Evolutionary conservation across 2,888 invertebrate species (phyloP).

Genomic region (Lithodes maja): DNA sequence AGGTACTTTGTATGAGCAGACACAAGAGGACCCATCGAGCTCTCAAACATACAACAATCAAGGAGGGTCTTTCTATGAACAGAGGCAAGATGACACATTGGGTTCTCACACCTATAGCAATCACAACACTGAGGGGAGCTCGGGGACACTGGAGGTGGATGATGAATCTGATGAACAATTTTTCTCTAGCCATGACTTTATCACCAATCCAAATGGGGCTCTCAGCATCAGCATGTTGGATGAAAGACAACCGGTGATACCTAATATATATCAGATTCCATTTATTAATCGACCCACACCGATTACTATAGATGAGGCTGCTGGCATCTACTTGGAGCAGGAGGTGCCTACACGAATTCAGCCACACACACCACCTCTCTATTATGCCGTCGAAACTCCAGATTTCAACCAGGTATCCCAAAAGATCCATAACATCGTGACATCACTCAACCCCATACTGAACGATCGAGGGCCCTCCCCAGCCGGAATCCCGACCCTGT

Average conservation of each 20-base stretch:
- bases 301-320: slow-evolving; percentile 23
- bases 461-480: slow-evolving; percentile 44
- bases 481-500: neutral
- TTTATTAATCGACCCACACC: slow-evolving; percentile 9
- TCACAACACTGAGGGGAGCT: neutral
- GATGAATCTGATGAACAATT: neutral
- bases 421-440: slow-evolving; percentile 56
- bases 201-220: slow-evolving; percentile 7
- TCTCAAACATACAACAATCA: neutral
- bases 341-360: neutral
- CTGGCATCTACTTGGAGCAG: slow-evolving; percentile 30
- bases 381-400: slow-evolving; percentile 51
- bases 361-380: slow-evolving; percentile 26
- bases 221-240: slow-evolving; percentile 15
- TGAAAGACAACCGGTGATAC: neutral
- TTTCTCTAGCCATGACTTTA: slow-evolving; percentile 10
- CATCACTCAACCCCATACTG: slow-evolving; percentile 38
- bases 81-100: neutral
- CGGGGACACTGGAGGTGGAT: neutral
- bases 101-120: neutral
- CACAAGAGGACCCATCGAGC: neutral
- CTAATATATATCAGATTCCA: neutral
- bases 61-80: neutral
- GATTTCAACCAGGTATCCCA: slow-evolving; percentile 44
- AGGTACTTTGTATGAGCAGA: neutral